phyloP scores from a whole-genome alignment of 2,113 vertebrate genomes.

The Otolemur garnettii region DNA sequence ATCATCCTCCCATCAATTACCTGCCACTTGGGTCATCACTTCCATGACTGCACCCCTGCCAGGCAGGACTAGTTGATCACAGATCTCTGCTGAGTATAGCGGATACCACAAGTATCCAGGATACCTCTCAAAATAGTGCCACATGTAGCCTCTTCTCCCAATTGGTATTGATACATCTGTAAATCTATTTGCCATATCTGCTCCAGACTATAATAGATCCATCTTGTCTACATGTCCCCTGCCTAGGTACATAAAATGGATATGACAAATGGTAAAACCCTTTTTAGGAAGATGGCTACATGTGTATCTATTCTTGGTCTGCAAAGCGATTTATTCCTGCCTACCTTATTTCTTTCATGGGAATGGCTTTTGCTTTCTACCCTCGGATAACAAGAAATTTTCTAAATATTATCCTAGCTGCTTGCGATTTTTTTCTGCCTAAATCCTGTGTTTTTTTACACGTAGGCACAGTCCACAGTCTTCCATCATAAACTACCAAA shows the following conservation, averaged over 20 bases:
- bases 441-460: conserved; percentile 18
- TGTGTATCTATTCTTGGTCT: not conserved
- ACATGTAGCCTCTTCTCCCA: not conserved
- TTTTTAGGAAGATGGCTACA: not conserved
- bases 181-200: not conserved
- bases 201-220: not conserved
- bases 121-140: not conserved
- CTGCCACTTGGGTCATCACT: not conserved
- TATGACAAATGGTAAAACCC: not conserved
- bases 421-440: not conserved
- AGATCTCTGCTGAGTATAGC: not conserved
- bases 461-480: not conserved
- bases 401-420: not conserved
- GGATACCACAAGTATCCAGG: not conserved
- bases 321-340: not conserved
- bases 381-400: not conserved
- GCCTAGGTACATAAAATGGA: not conserved
- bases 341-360: not conserved
- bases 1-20: not conserved
- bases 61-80: not conserved
- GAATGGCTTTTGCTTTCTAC: not conserved
- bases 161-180: not conserved
- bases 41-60: not conserved
- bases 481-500: not conserved
- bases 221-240: not conserved